phyloP scores from a whole-genome alignment of 2,888 invertebrate genomes.

The Merodon equestris region DNA sequence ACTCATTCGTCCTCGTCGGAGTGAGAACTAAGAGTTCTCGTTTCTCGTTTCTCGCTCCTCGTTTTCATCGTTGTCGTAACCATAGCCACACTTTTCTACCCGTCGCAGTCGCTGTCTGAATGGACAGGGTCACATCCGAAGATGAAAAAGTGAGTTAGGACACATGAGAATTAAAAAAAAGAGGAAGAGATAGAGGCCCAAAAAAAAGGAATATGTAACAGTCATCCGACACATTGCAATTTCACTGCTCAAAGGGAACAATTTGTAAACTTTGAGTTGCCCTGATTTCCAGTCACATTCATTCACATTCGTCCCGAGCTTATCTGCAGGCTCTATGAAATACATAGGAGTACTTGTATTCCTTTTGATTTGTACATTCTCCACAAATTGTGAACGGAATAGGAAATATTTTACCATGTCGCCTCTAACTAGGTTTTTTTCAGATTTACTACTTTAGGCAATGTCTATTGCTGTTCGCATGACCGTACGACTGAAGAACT shows the following conservation, averaged over 20 bases:
- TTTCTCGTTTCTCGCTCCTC: too few relatives aligned
- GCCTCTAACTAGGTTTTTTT: too few relatives aligned
- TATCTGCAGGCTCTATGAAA: slow-evolving; percentile 20
- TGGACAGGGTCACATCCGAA: slow-evolving; percentile 50
- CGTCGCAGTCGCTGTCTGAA: slow-evolving; percentile 10
- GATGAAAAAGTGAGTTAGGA: slow-evolving; percentile 43
- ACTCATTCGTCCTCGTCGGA: slow-evolving; percentile 40
- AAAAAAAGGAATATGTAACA: neutral
- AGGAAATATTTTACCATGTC: neutral
- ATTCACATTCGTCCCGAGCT: slow-evolving; percentile 17
- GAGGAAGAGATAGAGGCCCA: neutral
- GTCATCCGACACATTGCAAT: slow-evolving; percentile 40
- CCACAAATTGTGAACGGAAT: slow-evolving; percentile 6
- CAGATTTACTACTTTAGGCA: too few relatives aligned
- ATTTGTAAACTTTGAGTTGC: slow-evolving; percentile 54
- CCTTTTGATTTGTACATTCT: slow-evolving; percentile 39
- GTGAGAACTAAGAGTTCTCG: neutral
- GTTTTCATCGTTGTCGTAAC: neutral
- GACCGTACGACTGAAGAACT: too few relatives aligned
- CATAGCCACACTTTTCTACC: neutral
- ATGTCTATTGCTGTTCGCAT: too few relatives aligned
- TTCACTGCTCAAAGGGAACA: slow-evolving; percentile 55
- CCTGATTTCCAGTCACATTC: slow-evolving; percentile 50
- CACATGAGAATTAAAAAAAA: slow-evolving; percentile 9
- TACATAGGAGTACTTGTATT: slow-evolving; percentile 40